phyloP scores from a whole-genome alignment of 2,113 vertebrate species.

The Sprattus sprattus region DNA sequence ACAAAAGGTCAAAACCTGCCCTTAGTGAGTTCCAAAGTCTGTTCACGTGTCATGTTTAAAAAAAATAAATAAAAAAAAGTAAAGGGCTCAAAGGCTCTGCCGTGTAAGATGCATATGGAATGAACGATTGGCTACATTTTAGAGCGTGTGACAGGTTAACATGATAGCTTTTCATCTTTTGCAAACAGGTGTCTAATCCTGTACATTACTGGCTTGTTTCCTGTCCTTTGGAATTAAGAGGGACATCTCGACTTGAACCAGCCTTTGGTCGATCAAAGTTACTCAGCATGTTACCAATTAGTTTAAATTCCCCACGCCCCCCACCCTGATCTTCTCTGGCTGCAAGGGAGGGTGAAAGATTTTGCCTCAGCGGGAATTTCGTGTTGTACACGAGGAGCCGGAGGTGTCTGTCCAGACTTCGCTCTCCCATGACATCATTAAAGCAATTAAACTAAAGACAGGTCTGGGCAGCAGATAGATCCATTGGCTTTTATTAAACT shows the following conservation, averaged over 20 bases:
- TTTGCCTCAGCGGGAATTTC: constrained; percentile 4
- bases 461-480: background rate
- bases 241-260: background rate
- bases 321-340: background rate
- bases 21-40: background rate
- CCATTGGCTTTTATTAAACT: constrained; percentile 1
- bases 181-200: background rate
- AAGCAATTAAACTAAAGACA: constrained; percentile 15
- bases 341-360: background rate
- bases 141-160: background rate
- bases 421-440: constrained; percentile 5
- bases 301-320: background rate
- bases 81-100: background rate
- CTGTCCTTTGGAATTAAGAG: background rate
- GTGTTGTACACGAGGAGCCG: background rate
- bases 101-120: background rate
- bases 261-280: background rate
- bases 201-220: background rate
- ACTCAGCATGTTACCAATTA: constrained; percentile 13
- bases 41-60: background rate
- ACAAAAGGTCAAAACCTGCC: background rate
- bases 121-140: background rate
- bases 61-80: too few species aligned
- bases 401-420: background rate
- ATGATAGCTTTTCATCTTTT: background rate